Percentiles rank a stretch among this genome's conserved stretches.
Conservation (phyloP, 92 coral and sea anemone genomes). For the Siderastrea siderea region DNA sequence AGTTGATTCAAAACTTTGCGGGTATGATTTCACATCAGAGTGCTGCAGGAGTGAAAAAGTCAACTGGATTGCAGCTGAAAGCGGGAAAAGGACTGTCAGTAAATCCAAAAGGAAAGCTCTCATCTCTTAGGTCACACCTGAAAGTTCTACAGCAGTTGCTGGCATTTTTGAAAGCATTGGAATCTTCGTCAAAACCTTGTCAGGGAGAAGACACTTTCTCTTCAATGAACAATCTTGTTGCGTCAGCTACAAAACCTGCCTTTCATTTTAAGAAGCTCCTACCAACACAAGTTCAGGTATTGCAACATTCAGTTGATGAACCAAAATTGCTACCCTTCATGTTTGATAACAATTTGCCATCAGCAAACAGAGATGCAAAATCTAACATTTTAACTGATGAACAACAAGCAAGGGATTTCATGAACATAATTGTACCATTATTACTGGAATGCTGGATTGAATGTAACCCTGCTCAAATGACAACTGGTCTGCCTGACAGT, state of each 20-base stretch:
- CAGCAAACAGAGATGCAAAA: neutral
- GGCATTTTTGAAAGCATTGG: conserved; percentile 66
- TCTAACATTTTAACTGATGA: conserved; percentile 48
- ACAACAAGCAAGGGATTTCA: conserved; percentile 59
- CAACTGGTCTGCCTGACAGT: conserved; percentile 75
- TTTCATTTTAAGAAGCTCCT: conserved; percentile 27
- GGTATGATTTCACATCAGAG: conserved; percentile 82
- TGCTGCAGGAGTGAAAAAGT: conserved; percentile 18
- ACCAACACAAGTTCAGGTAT: conserved; percentile 59
- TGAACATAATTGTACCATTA: conserved; percentile 78
- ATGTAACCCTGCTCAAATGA: conserved; percentile 87
- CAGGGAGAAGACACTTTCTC: neutral
- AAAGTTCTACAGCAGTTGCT: conserved; percentile 79
- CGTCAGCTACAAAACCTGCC: neutral
- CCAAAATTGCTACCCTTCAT: conserved; percentile 53
- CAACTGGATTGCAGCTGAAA: conserved; percentile 17
- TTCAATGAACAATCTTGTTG: neutral
- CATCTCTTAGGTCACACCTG: conserved; percentile 83
- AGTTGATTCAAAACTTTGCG: conserved; percentile 80
- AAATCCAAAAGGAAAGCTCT: conserved; percentile 90
- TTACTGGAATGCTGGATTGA: conserved; percentile 95
- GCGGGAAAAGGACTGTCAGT: conserved; percentile 44
- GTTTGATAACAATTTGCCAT: conserved; percentile 14
- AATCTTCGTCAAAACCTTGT: conserved; percentile 3
- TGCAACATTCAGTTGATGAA: conserved; percentile 42